Percentiles rank a stretch among this genome's conserved stretches.
Evolutionary conservation across 2,888 invertebrate species (phyloP).

Genomic region (Ichneumoninae sp.): DNA sequence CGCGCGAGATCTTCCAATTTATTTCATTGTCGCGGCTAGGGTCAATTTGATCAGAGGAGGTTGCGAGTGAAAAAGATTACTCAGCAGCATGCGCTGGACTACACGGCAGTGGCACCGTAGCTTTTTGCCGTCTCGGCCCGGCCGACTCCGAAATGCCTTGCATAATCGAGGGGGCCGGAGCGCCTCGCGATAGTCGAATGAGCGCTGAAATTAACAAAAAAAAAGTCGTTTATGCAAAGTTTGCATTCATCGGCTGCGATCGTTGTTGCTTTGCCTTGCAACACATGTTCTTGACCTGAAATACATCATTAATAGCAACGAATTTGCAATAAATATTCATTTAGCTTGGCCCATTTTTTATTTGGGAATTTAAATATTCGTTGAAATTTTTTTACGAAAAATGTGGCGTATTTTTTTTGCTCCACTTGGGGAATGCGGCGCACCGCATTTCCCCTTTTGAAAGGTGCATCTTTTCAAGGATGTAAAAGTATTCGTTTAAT

Average conservation of each 20-base stretch:
- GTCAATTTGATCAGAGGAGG: conserved; percentile 78
- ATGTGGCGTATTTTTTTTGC: too few relatives aligned
- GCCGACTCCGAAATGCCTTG: conserved; percentile 5
- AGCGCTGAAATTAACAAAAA: background rate
- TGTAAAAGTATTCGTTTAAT: background rate
- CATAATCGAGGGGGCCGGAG: background rate
- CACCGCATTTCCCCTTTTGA: too few relatives aligned
- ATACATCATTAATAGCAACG: background rate
- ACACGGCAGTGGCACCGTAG: background rate
- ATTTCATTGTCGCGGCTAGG: conserved; percentile 75
- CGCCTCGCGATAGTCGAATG: background rate
- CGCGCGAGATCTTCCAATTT: conserved; percentile 76
- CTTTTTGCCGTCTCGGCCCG: background rate
- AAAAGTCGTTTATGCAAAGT: background rate
- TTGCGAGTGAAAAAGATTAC: conserved; percentile 61
- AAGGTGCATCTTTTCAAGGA: too few relatives aligned
- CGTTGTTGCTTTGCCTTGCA: background rate
- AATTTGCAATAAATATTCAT: background rate
- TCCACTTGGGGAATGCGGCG: too few relatives aligned
- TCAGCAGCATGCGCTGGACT: conserved; percentile 22
- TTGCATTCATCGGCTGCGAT: background rate
- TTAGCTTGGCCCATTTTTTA: background rate
- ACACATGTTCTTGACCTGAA: background rate
- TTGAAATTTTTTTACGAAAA: background rate
- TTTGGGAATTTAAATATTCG: background rate